Base-by-base conservation (phyloP, 1,140 invertebrate genomes). In the Drosophila funebris region DNA sequence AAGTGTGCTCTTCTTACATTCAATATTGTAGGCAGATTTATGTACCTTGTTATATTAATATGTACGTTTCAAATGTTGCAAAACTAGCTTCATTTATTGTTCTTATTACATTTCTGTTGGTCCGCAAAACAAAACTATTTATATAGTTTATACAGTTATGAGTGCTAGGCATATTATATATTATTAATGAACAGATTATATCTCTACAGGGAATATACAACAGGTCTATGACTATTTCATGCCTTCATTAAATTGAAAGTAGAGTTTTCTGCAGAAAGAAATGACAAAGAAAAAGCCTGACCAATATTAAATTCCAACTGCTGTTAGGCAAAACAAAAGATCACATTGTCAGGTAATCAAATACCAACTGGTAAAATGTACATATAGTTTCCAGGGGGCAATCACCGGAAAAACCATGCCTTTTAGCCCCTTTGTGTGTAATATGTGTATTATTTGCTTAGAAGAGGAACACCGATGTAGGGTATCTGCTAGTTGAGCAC, bases 251-350 rank as follows among this genome's bases (percentile, higher is more conserved):
- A 36, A 20, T 14, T 36, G 46, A 52, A 39, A 63, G 36, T 41
- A 18, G 27, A 29, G 22, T 22, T 13, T 13, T 37, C 24, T 4
- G 27, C 29, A 50, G 50, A 60, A 46, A 36, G 57, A 58, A 36
- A 36, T 62, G 33, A 16, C 29, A 50, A 50, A 61, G 24, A 9
- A 50, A 53, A 52, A 39, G 14, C 14, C 9, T 20, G 29, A 33
- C 41, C 18, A 8, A 29, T 60, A 60, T 60, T 60, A 46, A 60
- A 46, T 44, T 60, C 14, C 57, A 60, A 46, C n/a, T 46, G 39
- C 33, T 58, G 39, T 60, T 24, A 5, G 11, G n/a, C 29, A 9
- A 60, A 46, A 60, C 57, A 60, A 60, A 46, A 46, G 57, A 58
- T 29, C 9, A 4, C 57, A 13, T 33, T 46, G 37, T 60, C 41